phyloP scores from a whole-genome alignment of 1,140 invertebrate genomes.

The Oncopodura yosiiana region DNA sequence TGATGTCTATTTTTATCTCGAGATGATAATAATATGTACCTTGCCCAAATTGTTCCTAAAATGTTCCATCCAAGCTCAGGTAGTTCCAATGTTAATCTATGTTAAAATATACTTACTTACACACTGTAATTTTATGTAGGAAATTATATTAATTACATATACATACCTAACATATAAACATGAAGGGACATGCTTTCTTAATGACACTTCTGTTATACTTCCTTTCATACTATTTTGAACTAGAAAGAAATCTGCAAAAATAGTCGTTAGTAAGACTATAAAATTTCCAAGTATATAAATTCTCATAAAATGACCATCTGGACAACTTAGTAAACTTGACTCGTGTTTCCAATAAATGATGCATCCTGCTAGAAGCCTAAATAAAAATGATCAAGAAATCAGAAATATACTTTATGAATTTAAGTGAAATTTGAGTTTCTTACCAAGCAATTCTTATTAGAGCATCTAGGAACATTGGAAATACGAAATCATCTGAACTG shows the following conservation, averaged over 20 bases:
- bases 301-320: slow-evolving; percentile 25
- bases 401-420: too few relatives aligned
- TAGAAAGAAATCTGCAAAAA: slow-evolving; percentile 37
- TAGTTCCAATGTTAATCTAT: slow-evolving; percentile 57
- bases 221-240: slow-evolving; percentile 40
- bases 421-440: too few relatives aligned
- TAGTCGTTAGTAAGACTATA: slow-evolving; percentile 36
- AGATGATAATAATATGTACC: too few relatives aligned
- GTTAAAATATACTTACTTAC: too few relatives aligned
- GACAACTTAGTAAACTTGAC: slow-evolving; percentile 25
- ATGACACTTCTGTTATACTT: slow-evolving; percentile 40
- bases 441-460: slow-evolving; percentile 46
- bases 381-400: background rate
- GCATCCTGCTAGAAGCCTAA: slow-evolving; percentile 22
- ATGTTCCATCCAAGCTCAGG: slow-evolving; percentile 66
- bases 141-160: too few relatives aligned
- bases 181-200: slow-evolving; percentile 38
- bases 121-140: too few relatives aligned
- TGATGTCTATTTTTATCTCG: too few relatives aligned
- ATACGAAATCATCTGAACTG: slow-evolving; percentile 48
- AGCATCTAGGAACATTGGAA: slow-evolving; percentile 43
- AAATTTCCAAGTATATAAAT: slow-evolving; percentile 36
- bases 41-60: slow-evolving; percentile 72
- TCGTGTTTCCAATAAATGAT: slow-evolving; percentile 26
- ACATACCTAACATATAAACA: too few relatives aligned